These are phyloP conservation scores for Montipora sp. DNA, from an alignment of 64 coral and sea anemone species.

Conservation along the genomic window DNA sequence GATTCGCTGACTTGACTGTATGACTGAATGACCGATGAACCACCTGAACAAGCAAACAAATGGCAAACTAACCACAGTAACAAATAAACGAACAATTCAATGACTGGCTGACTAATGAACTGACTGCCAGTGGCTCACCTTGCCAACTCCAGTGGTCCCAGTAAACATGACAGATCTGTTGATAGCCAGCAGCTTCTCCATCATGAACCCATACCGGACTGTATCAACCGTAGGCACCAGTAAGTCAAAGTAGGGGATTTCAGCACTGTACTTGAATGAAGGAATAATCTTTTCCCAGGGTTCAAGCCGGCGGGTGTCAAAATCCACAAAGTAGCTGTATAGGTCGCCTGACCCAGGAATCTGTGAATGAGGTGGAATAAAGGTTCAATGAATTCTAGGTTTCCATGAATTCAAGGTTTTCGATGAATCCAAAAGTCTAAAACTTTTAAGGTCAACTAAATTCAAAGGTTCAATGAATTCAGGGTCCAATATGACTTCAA, in stretches of 20 bases:
- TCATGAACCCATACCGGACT: conserved; percentile 93
- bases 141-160: conserved; percentile 98
- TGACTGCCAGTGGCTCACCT: conserved; percentile 51
- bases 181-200: conserved; percentile 88
- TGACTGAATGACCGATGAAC: too few species aligned
- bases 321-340: conserved; percentile 97
- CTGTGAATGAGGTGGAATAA: conserved; percentile 7
- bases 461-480: too few species aligned
- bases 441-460: too few species aligned
- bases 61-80: too few species aligned
- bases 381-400: not conserved
- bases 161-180: conserved; percentile 97
- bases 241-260: conserved; percentile 94
- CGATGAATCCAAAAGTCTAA: too few species aligned
- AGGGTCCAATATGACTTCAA: too few species aligned
- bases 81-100: too few species aligned
- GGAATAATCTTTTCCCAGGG: conserved; percentile 99
- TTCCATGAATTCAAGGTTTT: too few species aligned
- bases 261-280: conserved; percentile 86
- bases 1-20: too few species aligned
- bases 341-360: conserved; percentile 93
- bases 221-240: conserved; percentile 98
- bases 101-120: too few species aligned
- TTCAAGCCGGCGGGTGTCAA: conserved; percentile 95
- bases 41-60: too few species aligned